Base-by-base conservation (phyloP, 2,888 invertebrate species). In the Leuctra nigra region DNA sequence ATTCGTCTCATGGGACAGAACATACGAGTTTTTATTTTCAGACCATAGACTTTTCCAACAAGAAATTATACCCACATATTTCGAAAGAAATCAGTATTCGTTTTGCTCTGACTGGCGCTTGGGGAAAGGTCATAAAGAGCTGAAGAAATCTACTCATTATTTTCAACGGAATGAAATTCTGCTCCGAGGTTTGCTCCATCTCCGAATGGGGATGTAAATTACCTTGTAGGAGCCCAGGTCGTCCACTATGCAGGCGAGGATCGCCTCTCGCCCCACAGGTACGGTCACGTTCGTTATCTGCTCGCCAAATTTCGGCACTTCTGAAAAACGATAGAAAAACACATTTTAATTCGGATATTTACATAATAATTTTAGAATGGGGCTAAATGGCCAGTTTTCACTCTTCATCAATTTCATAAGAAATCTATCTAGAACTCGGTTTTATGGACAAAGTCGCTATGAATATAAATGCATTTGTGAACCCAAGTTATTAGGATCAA, bases 201-300 rank as follows among this genome's bases (percentile, higher is more conserved):
- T n/a, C n/a, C n/a, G n/a, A n/a, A n/a, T n/a, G n/a, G n/a, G n/a
- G n/a, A n/a, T n/a, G 29, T 29, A 6, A 29, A 29, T 29, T 29
- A 29, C 91, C 85, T 91, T 91, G 69, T 85, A 92, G 16, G 82
- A 78, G 57, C 83, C 85, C 58, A 92, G 79, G 72, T 90, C 88
- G 71, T 91, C 86, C 7, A 92, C 91, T 53, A 84, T 76, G 70
- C 91, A 92, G 50, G 86, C 82, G 53, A 92, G 78, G 53, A 86
- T 79, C 4, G 90, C 91, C 72, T 91, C 91, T 59, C 91, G 79
- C 44, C 91, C 90, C 55, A 91, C 84, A 13, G 91, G 84, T 9
- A 85, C 83, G 6, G 91, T 91, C 64, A 88, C 85, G 74, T 92
- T 92, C 63, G 81, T 75, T 67, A 92, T 89, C 54, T 89, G 87